Percentiles rank a stretch among this genome's conserved stretches.
Evolutionary conservation across 2,888 invertebrate genomes (phyloP).

Genomic region (Ditylenchus weischeri): DNA sequence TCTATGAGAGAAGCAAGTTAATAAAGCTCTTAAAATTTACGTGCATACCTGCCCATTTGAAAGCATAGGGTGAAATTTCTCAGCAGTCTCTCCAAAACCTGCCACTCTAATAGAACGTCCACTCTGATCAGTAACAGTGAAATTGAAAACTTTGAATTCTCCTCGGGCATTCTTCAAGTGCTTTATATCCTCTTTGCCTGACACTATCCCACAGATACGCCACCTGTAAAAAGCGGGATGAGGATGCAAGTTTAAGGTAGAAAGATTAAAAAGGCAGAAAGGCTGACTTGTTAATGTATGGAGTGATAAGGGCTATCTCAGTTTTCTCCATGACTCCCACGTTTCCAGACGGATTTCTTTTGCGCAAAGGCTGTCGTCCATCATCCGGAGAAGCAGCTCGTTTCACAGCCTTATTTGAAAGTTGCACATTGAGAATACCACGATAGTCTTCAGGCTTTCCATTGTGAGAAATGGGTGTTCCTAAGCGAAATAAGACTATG

Average conservation of each 20-base stretch:
- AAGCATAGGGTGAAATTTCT: conserved; percentile 33
- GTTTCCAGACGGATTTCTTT: conserved; percentile 19
- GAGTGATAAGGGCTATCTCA: conserved; percentile 28
- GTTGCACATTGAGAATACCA: conserved; percentile 9
- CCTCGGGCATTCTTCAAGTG: conserved; percentile 27
- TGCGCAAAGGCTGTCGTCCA: conserved; percentile 25
- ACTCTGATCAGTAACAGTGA: conserved; percentile 44
- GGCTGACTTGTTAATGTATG: conserved; percentile 27
- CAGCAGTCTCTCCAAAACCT: conserved; percentile 49
- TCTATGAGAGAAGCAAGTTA: conserved; percentile 60
- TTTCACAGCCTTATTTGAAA: background rate
- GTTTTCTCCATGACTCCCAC: conserved; percentile 7
- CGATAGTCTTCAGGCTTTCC: conserved; percentile 31
- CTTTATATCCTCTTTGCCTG: conserved; percentile 37
- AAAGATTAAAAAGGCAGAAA: background rate
- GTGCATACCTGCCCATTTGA: conserved; percentile 36
- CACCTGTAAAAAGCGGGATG: conserved; percentile 30
- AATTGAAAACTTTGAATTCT: conserved; percentile 43
- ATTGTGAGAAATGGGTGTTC: conserved; percentile 26
- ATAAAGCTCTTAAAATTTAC: background rate
- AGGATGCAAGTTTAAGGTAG: no score
- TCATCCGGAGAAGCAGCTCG: conserved; percentile 19
- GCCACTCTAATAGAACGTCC: conserved; percentile 35
- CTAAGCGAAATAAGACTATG: no score
- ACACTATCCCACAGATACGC: conserved; percentile 45